Evolutionary conservation across 2,113 vertebrate species (phyloP), one percentile per base, ranked within the genome.

Genomic region (Tympanuchus pallidicinctus): DNA sequence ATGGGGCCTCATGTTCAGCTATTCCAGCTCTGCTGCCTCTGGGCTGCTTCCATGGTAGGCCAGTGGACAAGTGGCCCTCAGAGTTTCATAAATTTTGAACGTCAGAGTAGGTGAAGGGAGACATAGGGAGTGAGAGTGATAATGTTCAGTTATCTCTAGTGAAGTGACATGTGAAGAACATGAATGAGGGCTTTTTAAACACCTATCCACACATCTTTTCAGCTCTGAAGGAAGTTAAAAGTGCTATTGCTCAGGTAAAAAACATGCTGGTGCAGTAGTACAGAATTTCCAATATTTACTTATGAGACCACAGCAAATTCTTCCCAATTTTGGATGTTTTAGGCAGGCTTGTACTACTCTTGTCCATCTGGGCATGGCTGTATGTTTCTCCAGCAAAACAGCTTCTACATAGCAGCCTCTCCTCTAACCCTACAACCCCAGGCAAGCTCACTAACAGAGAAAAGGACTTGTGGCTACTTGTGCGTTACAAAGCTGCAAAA

Each of bases 131-230:
- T 27, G 16, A 89, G 63, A 89, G 34, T n/a, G 20, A 9, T 28
- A 65, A 52, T 10, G 65, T 56, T 42, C 21, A 11, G 5, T 69
- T 47, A 11, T 17, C 25, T 87, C 48, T 60, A 25, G 9, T 82
- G 61, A 88, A 88, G 28, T 36, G 59, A 56, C 20, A 61, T 2
- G 1, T 56, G 34, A 60, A 86, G 38, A 81, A 75, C 19, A 25
- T 38, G 15, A 63, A 71, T 19, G 52, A 34, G 34, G 48, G 13
- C 3, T 72, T 91, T 78, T 50, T 42, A 16, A n/a, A 21, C 22
- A 43, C 3, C 2, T 0, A 10, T 20, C 4, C 0, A 24, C 9
- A 13, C 60, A 32, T 4, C 21, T 9, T 43, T 89, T 57, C 54
- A 85, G 20, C 34, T 61, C 83, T 43, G 84, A 13, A 32, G 50